phyloP scores from a whole-genome alignment of 2,888 invertebrate species.

The Thelaira solivaga region DNA sequence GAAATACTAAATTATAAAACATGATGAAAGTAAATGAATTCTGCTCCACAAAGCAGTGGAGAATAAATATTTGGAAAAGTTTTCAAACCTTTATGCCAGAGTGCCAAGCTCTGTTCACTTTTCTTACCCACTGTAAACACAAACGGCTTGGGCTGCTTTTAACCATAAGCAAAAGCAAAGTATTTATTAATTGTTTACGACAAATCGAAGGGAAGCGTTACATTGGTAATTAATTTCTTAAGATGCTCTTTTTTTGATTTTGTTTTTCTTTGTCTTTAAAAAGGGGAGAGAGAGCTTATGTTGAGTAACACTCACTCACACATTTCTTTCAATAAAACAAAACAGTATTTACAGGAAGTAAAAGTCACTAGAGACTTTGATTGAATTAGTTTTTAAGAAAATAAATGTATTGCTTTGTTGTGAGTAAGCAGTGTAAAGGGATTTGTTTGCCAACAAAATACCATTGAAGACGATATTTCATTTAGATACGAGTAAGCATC shows the following conservation, averaged over 20 bases:
- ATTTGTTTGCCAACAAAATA: too few species aligned
- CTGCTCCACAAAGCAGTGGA: not conserved
- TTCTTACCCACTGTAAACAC: not conserved
- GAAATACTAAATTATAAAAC: not conserved
- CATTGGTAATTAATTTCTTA: conserved; percentile 61
- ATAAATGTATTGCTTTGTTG: conserved; percentile 44
- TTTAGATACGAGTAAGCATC: not conserved
- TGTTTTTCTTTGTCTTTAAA: not conserved
- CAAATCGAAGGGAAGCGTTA: conserved; percentile 63
- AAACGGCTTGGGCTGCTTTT: not conserved
- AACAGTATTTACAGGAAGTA: conserved; percentile 19
- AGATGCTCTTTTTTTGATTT: conserved; percentile 23
- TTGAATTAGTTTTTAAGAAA: conserved; percentile 59
- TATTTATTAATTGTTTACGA: conserved; percentile 62
- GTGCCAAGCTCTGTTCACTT: not conserved
- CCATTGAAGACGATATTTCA: too few species aligned
- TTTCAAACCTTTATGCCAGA: not conserved
- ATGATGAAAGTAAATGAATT: not conserved
- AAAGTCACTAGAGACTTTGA: conserved; percentile 57
- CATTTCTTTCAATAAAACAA: not conserved
- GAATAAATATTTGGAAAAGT: not conserved
- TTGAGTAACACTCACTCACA: conserved; percentile 4
- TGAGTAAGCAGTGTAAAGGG: conserved; percentile 8
- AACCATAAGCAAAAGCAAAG: conserved; percentile 37
- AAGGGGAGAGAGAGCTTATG: not conserved